Base-by-base conservation (phyloP, 2,797 vertebrate genomes). In the Sebastes steindachneri region DNA sequence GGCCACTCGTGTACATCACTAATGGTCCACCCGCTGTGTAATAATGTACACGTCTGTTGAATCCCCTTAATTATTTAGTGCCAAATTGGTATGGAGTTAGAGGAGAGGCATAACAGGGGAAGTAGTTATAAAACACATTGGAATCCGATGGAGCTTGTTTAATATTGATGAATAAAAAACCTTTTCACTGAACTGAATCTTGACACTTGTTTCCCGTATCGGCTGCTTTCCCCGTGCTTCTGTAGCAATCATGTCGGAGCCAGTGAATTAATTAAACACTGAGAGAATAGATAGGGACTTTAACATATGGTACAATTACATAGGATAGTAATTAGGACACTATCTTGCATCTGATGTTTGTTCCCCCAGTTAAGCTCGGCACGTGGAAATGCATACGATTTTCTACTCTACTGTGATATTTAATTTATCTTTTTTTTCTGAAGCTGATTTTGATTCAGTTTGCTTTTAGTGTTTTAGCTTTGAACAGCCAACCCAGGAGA, bases 51-150 rank as follows among this genome's bases (percentile, higher is more conserved):
- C 69, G 79, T 73, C 85, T 83, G 58, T 83, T 90, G 71, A 75
- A 79, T 69, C 65, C 64, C 19, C 21, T 93, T 80, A 89, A 94
- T 93, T 82, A 92, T 93, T 92, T 88, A 92, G 54, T 11, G 51
- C 4, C 57, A 83, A 41, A 86, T 93, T 87, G 92, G 68, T 77
- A 75, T 75, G 70, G 54, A 85, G 85, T 74, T 58, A 73, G 73
- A 54, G 59, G 70, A 51, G 65, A 75, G 59, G 57, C 62, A 59
- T 62, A 82, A 67, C 74, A 21, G 57, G 87, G 73, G 63, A 68
- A 82, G 73, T 73, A 64, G 71, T 80, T 82, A 76, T 70, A 72
- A 77, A 83, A 71, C 68, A 58, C 73, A 71, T 70, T 76, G 63
- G 76, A 68, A 72, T 88, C 68, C 78, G 76, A 88, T 76, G 77